Percentiles rank a stretch among this genome's conserved stretches.
Evolutionary conservation across 2,113 vertebrate genomes (phyloP).

Genomic region (Tichodroma muraria): DNA sequence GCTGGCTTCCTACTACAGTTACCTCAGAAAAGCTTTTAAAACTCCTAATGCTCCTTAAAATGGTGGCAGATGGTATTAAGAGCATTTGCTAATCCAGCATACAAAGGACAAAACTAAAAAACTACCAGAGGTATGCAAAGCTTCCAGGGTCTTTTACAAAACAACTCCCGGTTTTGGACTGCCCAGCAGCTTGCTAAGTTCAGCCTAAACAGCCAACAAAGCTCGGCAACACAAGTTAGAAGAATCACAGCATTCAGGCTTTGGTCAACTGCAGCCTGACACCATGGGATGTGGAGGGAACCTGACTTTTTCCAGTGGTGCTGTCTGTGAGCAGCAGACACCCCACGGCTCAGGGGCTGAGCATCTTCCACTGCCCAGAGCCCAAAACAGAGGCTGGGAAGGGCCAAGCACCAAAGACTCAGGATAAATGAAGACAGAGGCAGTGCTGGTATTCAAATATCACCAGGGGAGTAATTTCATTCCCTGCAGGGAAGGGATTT

Average conservation of each 20-base stretch:
- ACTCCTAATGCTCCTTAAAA: not conserved
- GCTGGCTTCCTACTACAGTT: not conserved
- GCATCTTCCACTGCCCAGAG: not conserved
- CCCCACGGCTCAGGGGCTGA: accelerated
- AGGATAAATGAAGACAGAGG: not conserved
- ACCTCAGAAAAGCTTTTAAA: not conserved
- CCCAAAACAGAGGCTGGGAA: not conserved
- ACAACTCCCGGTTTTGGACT: not conserved
- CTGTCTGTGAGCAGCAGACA: accelerated
- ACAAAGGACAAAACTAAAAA: not conserved
- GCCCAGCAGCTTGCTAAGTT: not conserved
- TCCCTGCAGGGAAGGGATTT: not conserved
- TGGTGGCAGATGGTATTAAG: not conserved
- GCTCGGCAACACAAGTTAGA: not conserved
- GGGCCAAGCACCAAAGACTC: not conserved
- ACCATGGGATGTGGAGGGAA: accelerated
- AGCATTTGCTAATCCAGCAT: not conserved
- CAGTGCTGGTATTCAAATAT: not conserved
- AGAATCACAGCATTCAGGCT: not conserved
- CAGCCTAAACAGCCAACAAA: not conserved
- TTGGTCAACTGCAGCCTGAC: not conserved
- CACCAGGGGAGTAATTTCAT: not conserved
- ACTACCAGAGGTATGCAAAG: not conserved
- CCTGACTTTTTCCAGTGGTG: not conserved
- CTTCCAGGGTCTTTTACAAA: not conserved